These are phyloP conservation scores for Pyrrhosoma nymphula DNA, from an alignment of 2,888 invertebrate genomes.

Conservation along the genomic window DNA sequence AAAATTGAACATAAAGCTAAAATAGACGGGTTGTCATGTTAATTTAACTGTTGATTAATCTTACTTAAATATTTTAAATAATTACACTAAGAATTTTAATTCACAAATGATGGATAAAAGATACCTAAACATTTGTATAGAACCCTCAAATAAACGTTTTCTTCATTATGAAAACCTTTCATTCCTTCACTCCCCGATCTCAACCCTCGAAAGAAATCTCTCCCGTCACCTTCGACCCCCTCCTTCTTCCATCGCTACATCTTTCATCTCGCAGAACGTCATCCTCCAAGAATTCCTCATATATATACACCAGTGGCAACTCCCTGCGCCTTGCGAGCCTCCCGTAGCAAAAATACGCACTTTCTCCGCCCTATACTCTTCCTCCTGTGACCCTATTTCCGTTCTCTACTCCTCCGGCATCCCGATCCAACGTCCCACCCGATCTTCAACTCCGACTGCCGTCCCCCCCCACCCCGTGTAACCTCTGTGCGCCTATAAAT, in stretches of 20 bases:
- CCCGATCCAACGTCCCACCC: not conserved
- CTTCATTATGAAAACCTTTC: too few relatives aligned
- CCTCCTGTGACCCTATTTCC: not conserved
- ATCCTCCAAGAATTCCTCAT: not conserved
- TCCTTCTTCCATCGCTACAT: not conserved
- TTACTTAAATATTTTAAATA: too few relatives aligned
- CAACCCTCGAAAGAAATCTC: too few relatives aligned
- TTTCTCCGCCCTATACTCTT: not conserved
- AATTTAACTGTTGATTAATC: too few relatives aligned
- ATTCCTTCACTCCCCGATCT: too few relatives aligned
- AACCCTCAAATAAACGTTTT: too few relatives aligned
- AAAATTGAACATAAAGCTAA: too few relatives aligned
- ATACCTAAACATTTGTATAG: too few relatives aligned
- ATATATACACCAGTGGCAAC: not conserved
- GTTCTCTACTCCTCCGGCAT: not conserved
- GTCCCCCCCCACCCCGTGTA: not conserved
- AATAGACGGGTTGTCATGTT: too few relatives aligned
- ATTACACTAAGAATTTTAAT: too few relatives aligned
- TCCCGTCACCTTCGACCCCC: not conserved
- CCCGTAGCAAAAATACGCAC: not conserved
- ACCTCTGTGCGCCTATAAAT: slow-evolving; percentile 26
- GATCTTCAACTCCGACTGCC: not conserved
- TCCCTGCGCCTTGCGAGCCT: not conserved
- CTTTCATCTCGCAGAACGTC: not conserved
- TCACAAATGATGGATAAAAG: too few relatives aligned